These are phyloP conservation scores for Oncorhynchus clarkii DNA, from an alignment of 2,113 vertebrate genomes.

Conservation along the genomic window DNA sequence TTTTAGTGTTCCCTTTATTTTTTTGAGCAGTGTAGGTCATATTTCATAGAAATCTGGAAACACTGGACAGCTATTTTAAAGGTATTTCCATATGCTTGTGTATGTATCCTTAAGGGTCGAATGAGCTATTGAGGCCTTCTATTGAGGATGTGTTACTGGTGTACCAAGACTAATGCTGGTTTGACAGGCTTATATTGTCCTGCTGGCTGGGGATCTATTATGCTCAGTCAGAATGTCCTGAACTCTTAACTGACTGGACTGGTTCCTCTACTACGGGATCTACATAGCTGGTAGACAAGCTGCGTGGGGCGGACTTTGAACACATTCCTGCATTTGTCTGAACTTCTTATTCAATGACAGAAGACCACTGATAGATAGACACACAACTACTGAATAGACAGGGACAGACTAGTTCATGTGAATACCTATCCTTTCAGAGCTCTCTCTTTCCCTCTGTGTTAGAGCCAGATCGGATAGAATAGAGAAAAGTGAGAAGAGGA, in stretches of 20 bases:
- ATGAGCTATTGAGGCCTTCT: neutral
- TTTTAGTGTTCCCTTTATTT: no score
- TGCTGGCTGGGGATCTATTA: neutral
- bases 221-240: conserved; percentile 8
- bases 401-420: neutral
- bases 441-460: neutral
- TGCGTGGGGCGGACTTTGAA: neutral
- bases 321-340: neutral
- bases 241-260: conserved; percentile 15
- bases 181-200: conserved; percentile 33
- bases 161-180: conserved; percentile 21
- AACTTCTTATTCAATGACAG: neutral
- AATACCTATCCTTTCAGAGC: no score
- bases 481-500: neutral
- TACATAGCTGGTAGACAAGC: neutral
- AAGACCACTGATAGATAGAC: neutral
- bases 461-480: neutral
- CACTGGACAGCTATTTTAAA: no score
- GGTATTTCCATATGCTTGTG: no score
- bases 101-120: no score
- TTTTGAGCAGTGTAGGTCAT: no score
- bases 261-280: neutral
- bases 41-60: no score
- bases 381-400: neutral
- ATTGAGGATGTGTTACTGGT: conserved; percentile 41